A percentile compares a stretch with the other conserved stretches of the same genome.
Evolutionary conservation across 2,888 invertebrate genomes (phyloP).

Genomic region (Tanypteryx hageni): DNA sequence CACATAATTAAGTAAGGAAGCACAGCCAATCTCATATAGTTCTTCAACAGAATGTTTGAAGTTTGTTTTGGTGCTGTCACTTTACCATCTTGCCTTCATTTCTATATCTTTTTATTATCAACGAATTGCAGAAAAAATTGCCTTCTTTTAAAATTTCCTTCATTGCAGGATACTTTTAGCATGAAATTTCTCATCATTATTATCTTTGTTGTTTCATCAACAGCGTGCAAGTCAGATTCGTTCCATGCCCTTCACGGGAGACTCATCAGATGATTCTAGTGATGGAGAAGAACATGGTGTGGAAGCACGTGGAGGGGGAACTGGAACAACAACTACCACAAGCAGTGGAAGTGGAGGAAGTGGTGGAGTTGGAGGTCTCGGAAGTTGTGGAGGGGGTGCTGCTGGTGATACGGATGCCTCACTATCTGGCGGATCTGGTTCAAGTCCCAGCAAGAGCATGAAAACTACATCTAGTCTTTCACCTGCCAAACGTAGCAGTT

Average conservation of each 20-base stretch:
- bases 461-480: constrained; percentile 91
- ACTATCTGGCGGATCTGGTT: constrained; percentile 74
- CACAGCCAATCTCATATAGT: too few species aligned
- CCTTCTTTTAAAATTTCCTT: too few species aligned
- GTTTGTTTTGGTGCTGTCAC: too few species aligned
- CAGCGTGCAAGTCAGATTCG: constrained; percentile 96
- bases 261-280: constrained; percentile 96
- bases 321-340: constrained; percentile 75
- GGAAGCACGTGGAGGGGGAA: constrained; percentile 72
- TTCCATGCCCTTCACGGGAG: constrained; percentile 96
- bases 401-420: constrained; percentile 55
- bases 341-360: constrained; percentile 78
- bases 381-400: constrained; percentile 42
- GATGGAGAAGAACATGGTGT: constrained; percentile 84
- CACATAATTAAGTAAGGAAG: too few species aligned
- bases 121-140: too few species aligned
- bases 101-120: too few species aligned
- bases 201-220: constrained; percentile 68
- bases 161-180: too few species aligned
- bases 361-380: constrained; percentile 66
- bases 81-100: too few species aligned
- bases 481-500: constrained; percentile 90
- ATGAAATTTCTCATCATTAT: neutral
- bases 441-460: constrained; percentile 90
- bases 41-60: too few species aligned